phyloP scores from a whole-genome alignment of 2,113 vertebrate genomes.

The Tursiops truncatus region DNA sequence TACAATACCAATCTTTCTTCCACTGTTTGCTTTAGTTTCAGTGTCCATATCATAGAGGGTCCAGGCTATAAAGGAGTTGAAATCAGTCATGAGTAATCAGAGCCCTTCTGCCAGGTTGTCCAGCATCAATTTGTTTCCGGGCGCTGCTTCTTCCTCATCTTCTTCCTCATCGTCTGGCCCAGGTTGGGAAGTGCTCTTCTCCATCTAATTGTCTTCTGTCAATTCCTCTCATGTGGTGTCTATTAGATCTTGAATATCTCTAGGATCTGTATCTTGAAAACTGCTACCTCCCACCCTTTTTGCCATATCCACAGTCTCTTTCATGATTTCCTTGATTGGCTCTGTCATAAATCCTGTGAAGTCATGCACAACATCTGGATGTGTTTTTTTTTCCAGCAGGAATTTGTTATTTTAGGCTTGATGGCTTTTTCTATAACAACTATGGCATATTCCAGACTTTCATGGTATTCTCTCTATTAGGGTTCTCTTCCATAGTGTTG shows the following conservation, averaged over 20 bases:
- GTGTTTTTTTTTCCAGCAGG: background rate
- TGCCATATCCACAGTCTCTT: background rate
- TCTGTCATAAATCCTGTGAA: background rate
- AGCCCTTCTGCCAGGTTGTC: background rate
- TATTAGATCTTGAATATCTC: background rate
- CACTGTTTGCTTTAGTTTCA: background rate
- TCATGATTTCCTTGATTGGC: too few relatives aligned
- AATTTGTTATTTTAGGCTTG: background rate
- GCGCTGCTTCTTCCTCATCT: background rate
- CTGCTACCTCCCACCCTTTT: too few relatives aligned
- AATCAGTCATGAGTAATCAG: background rate
- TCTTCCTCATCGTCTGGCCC: background rate
- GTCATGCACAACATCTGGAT: background rate
- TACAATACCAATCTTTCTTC: background rate
- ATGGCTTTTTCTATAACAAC: background rate
- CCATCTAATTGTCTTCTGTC: background rate
- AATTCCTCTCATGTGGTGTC: background rate
- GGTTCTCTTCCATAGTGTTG: background rate
- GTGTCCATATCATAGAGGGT: background rate
- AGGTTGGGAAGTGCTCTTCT: background rate
- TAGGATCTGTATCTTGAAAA: background rate
- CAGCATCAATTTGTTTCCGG: rapidly evolving
- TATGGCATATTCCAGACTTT: background rate
- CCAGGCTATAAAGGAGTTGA: background rate
- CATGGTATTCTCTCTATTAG: background rate